Evolutionary conservation across 2,797 vertebrate genomes (phyloP).

Genomic region (Pangasius larnaudii): DNA sequence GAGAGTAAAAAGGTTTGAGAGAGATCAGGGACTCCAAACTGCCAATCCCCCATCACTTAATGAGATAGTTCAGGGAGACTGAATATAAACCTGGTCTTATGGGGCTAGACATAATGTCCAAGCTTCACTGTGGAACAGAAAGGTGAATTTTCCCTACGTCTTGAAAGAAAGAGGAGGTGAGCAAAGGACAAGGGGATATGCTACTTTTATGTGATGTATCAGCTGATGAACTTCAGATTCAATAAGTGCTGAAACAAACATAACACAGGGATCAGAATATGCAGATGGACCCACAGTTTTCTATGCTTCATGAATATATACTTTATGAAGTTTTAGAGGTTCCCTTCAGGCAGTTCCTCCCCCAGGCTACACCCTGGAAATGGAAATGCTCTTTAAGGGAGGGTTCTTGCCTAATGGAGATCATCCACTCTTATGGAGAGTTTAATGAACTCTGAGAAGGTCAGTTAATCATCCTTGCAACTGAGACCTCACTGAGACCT

Average conservation of each 20-base stretch:
- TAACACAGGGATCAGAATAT: not conserved
- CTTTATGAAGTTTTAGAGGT: not conserved
- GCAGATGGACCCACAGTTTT: not conserved
- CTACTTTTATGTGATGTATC: not conserved
- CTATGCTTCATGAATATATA: not conserved
- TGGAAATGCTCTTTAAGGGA: not conserved
- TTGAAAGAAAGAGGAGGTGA: not conserved
- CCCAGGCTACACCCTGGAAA: not conserved
- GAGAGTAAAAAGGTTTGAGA: not conserved
- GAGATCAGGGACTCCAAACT: not conserved
- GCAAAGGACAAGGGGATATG: not conserved
- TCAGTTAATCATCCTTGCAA: constrained; percentile 23
- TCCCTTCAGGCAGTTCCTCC: not conserved
- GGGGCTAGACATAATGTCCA: not conserved
- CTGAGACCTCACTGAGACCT: constrained; percentile 11
- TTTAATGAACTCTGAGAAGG: constrained; percentile 29
- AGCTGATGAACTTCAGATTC: not conserved
- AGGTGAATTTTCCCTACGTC: not conserved
- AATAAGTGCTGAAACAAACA: not conserved
- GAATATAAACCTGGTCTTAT: not conserved
- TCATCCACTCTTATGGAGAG: not conserved
- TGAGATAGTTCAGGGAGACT: not conserved
- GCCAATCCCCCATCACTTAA: not conserved
- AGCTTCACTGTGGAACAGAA: not conserved
- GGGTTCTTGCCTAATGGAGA: constrained; percentile 4